Conservation (phyloP, 2,113 vertebrate genomes). For the Phrynosoma blainvillii region DNA sequence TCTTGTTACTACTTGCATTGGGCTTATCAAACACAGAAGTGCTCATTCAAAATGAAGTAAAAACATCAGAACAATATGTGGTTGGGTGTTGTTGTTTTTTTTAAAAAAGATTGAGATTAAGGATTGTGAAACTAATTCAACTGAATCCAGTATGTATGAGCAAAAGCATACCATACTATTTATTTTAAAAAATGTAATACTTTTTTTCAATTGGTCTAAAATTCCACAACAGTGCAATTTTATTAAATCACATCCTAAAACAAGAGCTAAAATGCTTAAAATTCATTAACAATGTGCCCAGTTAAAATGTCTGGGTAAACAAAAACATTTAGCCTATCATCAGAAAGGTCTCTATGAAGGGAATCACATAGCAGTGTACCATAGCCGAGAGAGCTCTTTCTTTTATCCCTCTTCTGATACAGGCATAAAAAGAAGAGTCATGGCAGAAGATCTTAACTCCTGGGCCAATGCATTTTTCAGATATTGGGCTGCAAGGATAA, state of each 20-base stretch:
- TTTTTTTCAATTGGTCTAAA: too few relatives aligned
- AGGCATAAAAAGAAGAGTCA: too few relatives aligned
- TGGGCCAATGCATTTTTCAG: too few relatives aligned
- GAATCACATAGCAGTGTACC: too few relatives aligned
- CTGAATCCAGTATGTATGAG: not conserved
- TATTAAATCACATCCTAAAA: not conserved
- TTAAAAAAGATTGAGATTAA: not conserved
- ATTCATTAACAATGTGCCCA: not conserved
- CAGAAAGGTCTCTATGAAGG: not conserved
- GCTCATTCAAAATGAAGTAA: not conserved
- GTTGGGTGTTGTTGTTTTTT: too few relatives aligned
- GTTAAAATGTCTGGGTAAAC: not conserved
- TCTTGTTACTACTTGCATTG: not conserved
- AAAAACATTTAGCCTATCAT: not conserved
- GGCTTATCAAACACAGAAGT: not conserved
- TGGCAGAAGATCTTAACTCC: too few relatives aligned
- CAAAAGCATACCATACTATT: not conserved
- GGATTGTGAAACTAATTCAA: not conserved
- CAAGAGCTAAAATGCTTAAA: not conserved
- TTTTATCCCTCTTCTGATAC: too few relatives aligned
- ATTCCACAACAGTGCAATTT: not conserved
- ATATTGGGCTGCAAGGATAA: too few relatives aligned
- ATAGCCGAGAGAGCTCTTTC: too few relatives aligned
- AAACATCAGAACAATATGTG: not conserved
- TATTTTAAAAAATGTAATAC: not conserved